Base-by-base conservation (phyloP, 2,113 vertebrate species). In the Periophthalmodon schlosseri region DNA sequence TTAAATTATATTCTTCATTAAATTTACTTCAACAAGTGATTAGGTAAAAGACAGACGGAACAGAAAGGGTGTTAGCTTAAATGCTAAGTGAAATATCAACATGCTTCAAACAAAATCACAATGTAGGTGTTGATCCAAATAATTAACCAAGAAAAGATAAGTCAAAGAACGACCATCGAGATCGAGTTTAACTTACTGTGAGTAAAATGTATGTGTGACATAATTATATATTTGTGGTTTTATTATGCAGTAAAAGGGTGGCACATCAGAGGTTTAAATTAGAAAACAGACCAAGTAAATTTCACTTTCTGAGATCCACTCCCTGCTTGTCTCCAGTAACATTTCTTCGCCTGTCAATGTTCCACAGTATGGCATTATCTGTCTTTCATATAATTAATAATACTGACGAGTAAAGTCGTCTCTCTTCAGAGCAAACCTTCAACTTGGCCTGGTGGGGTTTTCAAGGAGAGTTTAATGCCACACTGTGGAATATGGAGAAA, bases 51-150 rank as follows among this genome's bases (percentile, higher is more conserved):
- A 65, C 12, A 75, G 57, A 46, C 18, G 24, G 77, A 61, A 73
- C 36, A 69, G 60, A 79, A 78, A 21, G 44, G 57, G 64, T 71
- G 88, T 88, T 90, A 91, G 87, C 14, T 11, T 39, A 3, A 39
- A n/a, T 36, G n/a, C 14, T 16, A 34, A 2, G 60, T 34, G 28
- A 28, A 12, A 10, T 64, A 39, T 63, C 15, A n/a, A 65, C 63
- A 65, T 65, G 63, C 63, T n/a, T n/a, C 33, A 65, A 39, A 36
- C 11, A 20, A 20, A 44, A 64, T 34, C 28, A 18, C 60, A 63
- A 63, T 63, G 23, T 36, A 34, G 33, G 20, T 16, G 61, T 9
- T 18, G 16, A 36, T 64, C 9, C 14, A 61, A 61, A 61, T 24
- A 58, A 24, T 24, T 18, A n/a, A 39, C 18, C 16, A 64, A 39